These are phyloP conservation scores for Microcebus griseorufus DNA, from an alignment of 2,113 vertebrate genomes.

Conservation along the genomic window DNA sequence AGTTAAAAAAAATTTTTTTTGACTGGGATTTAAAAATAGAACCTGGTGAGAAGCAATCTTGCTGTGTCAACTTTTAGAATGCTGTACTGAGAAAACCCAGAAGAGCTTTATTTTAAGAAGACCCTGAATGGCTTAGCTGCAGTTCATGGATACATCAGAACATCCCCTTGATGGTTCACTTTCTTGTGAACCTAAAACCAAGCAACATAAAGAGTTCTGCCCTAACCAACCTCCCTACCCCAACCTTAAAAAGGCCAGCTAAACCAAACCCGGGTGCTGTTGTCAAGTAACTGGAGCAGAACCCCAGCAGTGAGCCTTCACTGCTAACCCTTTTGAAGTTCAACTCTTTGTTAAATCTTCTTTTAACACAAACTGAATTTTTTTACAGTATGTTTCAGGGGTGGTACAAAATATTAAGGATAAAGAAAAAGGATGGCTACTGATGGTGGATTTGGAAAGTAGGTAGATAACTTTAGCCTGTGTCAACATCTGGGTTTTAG, in stretches of 20 bases:
- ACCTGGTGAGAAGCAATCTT: conserved; percentile 65
- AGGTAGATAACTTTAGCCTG: conserved; percentile 46
- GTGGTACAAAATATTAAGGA: conserved; percentile 60
- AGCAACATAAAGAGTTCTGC: conserved; percentile 41
- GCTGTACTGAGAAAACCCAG: conserved; percentile 52
- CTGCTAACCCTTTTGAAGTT: background rate
- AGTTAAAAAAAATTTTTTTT: conserved; percentile 47
- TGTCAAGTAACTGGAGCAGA: conserved; percentile 52
- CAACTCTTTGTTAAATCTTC: conserved; percentile 43
- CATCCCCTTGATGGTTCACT: conserved; percentile 41
- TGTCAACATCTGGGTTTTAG: conserved; percentile 5
- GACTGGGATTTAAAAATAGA: conserved; percentile 73
- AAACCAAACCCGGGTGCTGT: conserved; percentile 7
- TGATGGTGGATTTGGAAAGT: conserved; percentile 54
- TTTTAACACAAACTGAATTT: conserved; percentile 60
- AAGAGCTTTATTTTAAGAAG: conserved; percentile 74
- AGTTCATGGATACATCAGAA: conserved; percentile 67
- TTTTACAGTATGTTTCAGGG: conserved; percentile 51
- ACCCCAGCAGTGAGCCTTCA: conserved; percentile 9
- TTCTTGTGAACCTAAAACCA: conserved; percentile 43
- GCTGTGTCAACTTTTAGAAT: conserved; percentile 70
- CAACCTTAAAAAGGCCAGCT: background rate
- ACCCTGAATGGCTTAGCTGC: conserved; percentile 45
- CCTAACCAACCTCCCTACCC: background rate
- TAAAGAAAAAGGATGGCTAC: conserved; percentile 41